Evolutionary conservation across 2,113 vertebrate species (phyloP).

Genomic region (Mus pahari): DNA sequence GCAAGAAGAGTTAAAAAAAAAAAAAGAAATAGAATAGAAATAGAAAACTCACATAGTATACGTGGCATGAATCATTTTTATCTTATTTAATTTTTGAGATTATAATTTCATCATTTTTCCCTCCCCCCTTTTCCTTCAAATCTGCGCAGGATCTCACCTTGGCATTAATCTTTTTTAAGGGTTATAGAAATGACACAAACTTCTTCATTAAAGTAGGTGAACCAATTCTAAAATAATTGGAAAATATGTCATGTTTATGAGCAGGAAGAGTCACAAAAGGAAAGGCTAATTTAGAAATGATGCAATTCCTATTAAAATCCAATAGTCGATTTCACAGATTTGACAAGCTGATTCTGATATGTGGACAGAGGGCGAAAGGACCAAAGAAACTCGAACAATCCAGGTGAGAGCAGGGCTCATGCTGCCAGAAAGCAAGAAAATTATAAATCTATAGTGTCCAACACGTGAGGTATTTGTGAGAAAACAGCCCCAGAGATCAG

Average conservation of each 20-base stretch:
- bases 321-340: conserved; percentile 3
- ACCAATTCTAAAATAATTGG: conserved; percentile 31
- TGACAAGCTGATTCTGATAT: conserved; percentile 2
- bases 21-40: background rate
- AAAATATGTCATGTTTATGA: conserved; percentile 16
- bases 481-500: background rate
- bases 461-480: background rate
- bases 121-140: background rate
- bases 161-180: background rate
- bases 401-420: background rate
- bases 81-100: background rate
- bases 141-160: background rate
- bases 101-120: background rate
- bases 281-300: conserved; percentile 37
- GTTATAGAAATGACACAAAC: background rate
- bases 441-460: background rate
- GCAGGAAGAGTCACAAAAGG: conserved; percentile 12
- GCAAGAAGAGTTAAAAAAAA: background rate
- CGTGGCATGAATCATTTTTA: background rate
- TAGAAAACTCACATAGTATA: background rate
- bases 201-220: background rate
- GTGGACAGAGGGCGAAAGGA: background rate
- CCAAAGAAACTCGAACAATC: background rate
- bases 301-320: background rate
- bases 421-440: background rate